Evolutionary conservation across 2,888 invertebrate species (phyloP).

Genomic region (Ectemnius lituratus): DNA sequence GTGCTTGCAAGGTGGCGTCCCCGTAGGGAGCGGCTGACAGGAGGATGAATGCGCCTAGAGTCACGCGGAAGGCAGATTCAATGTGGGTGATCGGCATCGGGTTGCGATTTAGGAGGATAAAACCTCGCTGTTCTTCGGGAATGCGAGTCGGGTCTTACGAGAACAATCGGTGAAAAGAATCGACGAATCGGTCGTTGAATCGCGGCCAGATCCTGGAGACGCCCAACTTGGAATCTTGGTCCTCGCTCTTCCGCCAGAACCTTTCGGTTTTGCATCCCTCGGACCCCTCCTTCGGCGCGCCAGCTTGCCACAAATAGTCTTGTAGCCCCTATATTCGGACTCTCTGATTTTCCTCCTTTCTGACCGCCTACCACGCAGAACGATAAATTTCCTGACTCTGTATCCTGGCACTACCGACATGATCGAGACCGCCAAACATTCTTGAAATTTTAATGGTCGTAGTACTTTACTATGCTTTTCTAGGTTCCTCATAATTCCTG

Average conservation of each 20-base stretch:
- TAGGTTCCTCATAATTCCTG: too few species aligned
- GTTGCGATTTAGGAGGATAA: background rate
- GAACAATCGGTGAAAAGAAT: constrained; percentile 35
- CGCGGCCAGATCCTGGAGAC: constrained; percentile 51
- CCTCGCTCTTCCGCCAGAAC: constrained; percentile 51
- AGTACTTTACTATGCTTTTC: too few species aligned
- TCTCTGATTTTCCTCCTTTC: constrained; percentile 52
- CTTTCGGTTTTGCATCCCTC: constrained; percentile 31
- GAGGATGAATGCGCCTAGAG: background rate
- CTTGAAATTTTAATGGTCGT: constrained; percentile 48
- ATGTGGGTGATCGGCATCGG: constrained; percentile 16
- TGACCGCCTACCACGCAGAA: constrained; percentile 59
- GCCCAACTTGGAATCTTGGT: constrained; percentile 31
- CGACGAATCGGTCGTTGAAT: constrained; percentile 54
- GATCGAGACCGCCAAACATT: constrained; percentile 40
- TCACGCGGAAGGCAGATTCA: background rate
- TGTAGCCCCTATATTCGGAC: constrained; percentile 11
- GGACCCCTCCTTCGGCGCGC: constrained; percentile 12
- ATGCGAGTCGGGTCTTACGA: constrained; percentile 3
- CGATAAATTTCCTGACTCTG: constrained; percentile 71
- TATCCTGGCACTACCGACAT: constrained; percentile 58
- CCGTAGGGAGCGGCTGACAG: background rate
- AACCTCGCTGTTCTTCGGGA: constrained; percentile 12
- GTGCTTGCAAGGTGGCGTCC: background rate
- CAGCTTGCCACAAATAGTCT: constrained; percentile 9